Evolutionary conservation across 37 sponge, comb jelly and placozoan genomes (phyloP).

Genomic region (Crambe crambe): DNA sequence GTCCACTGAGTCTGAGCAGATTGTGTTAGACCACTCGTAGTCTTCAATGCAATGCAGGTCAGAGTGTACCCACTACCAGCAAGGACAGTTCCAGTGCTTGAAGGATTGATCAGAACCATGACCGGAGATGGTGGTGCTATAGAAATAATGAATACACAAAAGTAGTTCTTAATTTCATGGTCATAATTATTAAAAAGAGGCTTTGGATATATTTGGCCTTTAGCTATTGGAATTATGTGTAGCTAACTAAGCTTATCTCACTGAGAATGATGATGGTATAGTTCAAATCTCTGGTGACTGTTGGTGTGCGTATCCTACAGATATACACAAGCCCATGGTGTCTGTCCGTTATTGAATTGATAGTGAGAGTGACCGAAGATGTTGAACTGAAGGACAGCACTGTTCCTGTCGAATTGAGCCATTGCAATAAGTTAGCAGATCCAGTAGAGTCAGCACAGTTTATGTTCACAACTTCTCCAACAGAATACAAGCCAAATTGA

Average conservation of each 20-base stretch:
- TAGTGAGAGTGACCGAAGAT: neutral
- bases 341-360: neutral
- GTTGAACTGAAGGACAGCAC: conserved; percentile 10
- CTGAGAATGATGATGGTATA: conserved; percentile 11
- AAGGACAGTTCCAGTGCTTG: neutral
- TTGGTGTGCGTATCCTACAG: neutral
- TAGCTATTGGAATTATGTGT: neutral
- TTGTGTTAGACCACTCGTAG: conserved; percentile 7
- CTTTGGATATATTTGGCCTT: neutral
- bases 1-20: conserved; percentile 6
- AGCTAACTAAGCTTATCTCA: neutral
- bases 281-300: neutral
- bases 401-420: conserved; percentile 13
- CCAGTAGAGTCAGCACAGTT: conserved; percentile 16
- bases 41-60: conserved; percentile 11
- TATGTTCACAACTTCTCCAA: neutral
- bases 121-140: conserved; percentile 1
- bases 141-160: neutral
- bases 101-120: conserved; percentile 1
- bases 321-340: neutral
- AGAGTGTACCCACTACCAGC: conserved; percentile 15
- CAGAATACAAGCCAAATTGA: conserved; percentile 9
- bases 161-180: neutral
- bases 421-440: conserved; percentile 1
- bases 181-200: neutral